Evolutionary conservation across 2,113 vertebrate genomes (phyloP).

Genomic region (Zosterops lateralis): DNA sequence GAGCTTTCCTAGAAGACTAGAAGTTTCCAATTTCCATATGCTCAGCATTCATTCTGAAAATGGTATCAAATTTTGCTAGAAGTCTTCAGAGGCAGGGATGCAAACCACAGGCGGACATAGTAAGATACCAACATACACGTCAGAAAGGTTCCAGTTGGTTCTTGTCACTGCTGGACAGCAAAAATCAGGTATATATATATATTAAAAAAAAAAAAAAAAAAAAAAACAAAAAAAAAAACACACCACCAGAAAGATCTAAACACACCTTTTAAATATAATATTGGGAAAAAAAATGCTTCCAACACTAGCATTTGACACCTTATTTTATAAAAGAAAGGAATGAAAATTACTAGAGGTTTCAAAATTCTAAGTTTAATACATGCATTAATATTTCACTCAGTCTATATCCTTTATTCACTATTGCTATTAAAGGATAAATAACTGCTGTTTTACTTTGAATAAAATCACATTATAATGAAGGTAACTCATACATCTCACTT

Average conservation of each 20-base stretch:
- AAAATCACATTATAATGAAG: not conserved
- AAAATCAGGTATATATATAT: not conserved
- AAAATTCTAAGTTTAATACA: not conserved
- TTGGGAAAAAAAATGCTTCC: not conserved
- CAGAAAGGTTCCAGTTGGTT: not conserved
- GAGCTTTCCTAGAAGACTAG: not conserved
- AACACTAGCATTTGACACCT: not conserved
- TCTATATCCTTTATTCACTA: not conserved
- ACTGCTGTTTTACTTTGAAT: not conserved
- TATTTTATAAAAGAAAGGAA: not conserved
- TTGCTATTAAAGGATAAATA: not conserved
- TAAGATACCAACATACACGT: not conserved
- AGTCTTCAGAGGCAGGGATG: not conserved
- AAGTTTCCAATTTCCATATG: not conserved
- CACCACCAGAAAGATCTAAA: not conserved
- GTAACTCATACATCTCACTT: not conserved
- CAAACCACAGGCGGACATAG: not conserved
- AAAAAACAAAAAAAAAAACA: no score
- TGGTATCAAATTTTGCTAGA: not conserved
- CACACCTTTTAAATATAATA: not conserved
- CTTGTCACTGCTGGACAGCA: not conserved
- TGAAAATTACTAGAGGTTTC: not conserved
- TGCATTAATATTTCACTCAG: not conserved
- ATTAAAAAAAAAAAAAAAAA: no score
- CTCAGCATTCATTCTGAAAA: not conserved